These are phyloP conservation scores for Archocentrus centrarchus DNA, from an alignment of 2,113 vertebrate genomes.

Conservation along the genomic window DNA sequence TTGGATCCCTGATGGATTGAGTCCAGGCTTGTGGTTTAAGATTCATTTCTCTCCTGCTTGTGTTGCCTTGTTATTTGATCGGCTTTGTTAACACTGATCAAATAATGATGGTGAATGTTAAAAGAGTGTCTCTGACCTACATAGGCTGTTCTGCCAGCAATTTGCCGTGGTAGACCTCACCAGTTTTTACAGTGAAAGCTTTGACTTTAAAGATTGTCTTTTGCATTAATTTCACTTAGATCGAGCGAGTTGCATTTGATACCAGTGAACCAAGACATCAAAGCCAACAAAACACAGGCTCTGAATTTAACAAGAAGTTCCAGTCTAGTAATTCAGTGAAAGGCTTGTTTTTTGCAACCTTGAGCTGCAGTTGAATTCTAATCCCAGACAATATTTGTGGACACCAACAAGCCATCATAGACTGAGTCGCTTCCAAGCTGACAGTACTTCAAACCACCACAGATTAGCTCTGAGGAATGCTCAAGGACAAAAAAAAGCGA, in stretches of 20 bases:
- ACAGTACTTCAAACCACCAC: conserved; percentile 38
- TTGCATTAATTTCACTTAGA: conserved; percentile 33
- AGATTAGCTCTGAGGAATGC: conserved; percentile 52
- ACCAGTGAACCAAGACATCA: conserved; percentile 44
- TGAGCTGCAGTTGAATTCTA: conserved; percentile 4
- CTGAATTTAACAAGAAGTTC: conserved; percentile 48
- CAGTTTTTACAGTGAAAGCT: conserved; percentile 28
- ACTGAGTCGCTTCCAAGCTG: conserved; percentile 11
- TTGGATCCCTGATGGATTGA: conserved; percentile 62
- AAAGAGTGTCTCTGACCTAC: conserved; percentile 53
- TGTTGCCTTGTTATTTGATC: conserved; percentile 60
- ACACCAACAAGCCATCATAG: conserved; percentile 33
- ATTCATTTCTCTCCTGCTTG: conserved; percentile 35
- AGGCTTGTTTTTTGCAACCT: conserved; percentile 18
- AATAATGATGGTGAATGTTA: conserved; percentile 50
- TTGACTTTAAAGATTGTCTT: conserved; percentile 23
- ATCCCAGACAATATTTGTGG: conserved; percentile 26
- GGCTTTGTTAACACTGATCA: conserved; percentile 64
- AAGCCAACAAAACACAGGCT: conserved; percentile 32
- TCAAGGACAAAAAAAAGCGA: conserved; percentile 36
- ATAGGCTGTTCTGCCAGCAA: conserved; percentile 33
- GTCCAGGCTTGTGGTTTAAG: conserved; percentile 32
- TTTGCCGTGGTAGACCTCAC: conserved; percentile 43
- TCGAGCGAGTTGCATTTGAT: conserved; percentile 15
- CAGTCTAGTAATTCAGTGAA: conserved; percentile 17